Base-by-base conservation (phyloP, 2,888 invertebrate genomes). In the Drosophila mettleri region DNA sequence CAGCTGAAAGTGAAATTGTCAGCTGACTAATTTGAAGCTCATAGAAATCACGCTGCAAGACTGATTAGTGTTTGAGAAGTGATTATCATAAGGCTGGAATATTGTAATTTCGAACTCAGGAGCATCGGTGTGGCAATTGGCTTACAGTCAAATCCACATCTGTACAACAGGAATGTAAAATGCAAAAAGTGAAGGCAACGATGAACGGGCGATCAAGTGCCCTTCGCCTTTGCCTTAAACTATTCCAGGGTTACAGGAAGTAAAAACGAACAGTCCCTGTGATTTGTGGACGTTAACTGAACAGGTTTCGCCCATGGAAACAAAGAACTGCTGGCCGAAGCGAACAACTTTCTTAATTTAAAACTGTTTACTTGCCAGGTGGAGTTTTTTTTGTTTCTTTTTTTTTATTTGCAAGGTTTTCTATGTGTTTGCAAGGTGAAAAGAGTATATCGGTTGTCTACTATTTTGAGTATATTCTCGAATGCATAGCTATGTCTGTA, bases 201-300 rank as follows among this genome's bases (percentile, higher is more conserved):
- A 57, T 62, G 33, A 72, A 58, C 63, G 48, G 33, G 29, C 29
- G n/a, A 41, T 57, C 39, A 16, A n/a, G 16, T 75, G 78, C 52
- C 86, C 81, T 86, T 85, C 81, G 81, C 70, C 78, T 76, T 78
- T 64, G 79, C 76, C 67, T 82, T 79, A 65, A 55, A 43, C 61
- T 53, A 65, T 54, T 52, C 66, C 80, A 85, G 69, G 80, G 83
- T 69, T 73, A 61, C 80, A 86, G 86, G 80, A 80, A 80, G 80
- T 82, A 39, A 45, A 60, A 38, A 12, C 18, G 22, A 38, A 10
- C 41, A 16, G 49, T 27, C 55, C 55, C 22, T 14, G 33, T 59
- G 52, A 59, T 63, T 71, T 65, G 54, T 48, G 53, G 27, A 51
- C 76, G 64, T 66, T 78, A 59, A 58, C 53, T 38, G 18, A 72